These are phyloP conservation scores for Charaxes varanes DNA, from an alignment of 1,140 invertebrate species.

Conservation along the genomic window DNA sequence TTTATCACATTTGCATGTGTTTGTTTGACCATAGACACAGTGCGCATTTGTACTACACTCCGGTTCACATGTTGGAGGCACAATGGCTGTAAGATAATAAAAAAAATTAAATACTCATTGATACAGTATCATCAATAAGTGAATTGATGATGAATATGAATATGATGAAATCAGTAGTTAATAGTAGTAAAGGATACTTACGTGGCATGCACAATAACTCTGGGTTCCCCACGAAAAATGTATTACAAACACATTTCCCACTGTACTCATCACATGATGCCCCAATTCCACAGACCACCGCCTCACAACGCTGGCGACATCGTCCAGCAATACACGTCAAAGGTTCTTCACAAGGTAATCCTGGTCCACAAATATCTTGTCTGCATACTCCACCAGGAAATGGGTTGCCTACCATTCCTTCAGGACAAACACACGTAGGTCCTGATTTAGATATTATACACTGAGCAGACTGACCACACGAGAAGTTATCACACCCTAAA, in stretches of 20 bases:
- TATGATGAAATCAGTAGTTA: too few relatives aligned
- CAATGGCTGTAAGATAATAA: slow-evolving; percentile 77
- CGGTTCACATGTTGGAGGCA: slow-evolving; percentile 86
- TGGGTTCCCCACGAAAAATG: slow-evolving; percentile 91
- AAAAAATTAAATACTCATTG: slow-evolving; percentile 1
- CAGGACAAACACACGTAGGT: slow-evolving; percentile 90
- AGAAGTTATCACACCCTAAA: slow-evolving; percentile 85
- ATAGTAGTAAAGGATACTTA: slow-evolving; percentile 77
- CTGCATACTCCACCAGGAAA: slow-evolving; percentile 90
- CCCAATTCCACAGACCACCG: slow-evolving; percentile 84
- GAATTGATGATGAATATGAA: too few relatives aligned
- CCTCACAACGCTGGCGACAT: slow-evolving; percentile 90
- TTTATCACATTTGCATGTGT: slow-evolving; percentile 88
- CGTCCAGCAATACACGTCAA: slow-evolving; percentile 88
- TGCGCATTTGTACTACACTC: slow-evolving; percentile 88
- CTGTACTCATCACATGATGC: slow-evolving; percentile 85
- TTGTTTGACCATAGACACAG: slow-evolving; percentile 86
- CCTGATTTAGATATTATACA: slow-evolving; percentile 90
- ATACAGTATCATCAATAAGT: too few relatives aligned
- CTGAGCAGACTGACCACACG: slow-evolving; percentile 87
- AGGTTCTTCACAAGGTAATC: slow-evolving; percentile 83
- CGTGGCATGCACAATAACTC: slow-evolving; percentile 92
- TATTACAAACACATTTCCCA: slow-evolving; percentile 90
- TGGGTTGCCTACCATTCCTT: slow-evolving; percentile 90
- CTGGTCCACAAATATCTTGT: slow-evolving; percentile 85